Base-by-base conservation (phyloP, 2,888 invertebrate genomes). In the Pyrrhosoma nymphula region DNA sequence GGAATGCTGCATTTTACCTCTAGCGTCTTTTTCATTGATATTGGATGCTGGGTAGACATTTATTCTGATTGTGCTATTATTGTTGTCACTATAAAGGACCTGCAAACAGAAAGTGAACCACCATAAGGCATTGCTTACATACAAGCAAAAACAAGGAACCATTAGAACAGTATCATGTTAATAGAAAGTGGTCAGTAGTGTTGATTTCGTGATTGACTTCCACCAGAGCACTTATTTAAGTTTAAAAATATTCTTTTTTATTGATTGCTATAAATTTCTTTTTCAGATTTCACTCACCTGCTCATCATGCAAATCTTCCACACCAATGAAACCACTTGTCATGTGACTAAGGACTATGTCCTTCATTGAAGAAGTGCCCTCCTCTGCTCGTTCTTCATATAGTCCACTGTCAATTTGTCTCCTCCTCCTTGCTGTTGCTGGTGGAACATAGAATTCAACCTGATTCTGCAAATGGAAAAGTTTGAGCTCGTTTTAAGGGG, bases 251-350 rank as follows among this genome's bases (percentile, higher is more conserved):
- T 47, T 47, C 47, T 47, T 47, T 47, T 8, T 4, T 2, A 47
- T 47, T 47, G 47, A 47, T 8, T 4, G 8, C 47, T 47, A 47
- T 4, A 4, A 47, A 47, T 47, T 47, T 4, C 4, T 47, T 47
- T 8, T 47, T 47, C 47, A 47, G 47, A 2, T 4, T 47, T 47
- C 47, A 95, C 95, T 96, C 96, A 97, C 97, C 97, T 97, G 97
- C 96, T 98, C 97, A 96, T 98, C 98, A 30, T 97, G 96, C 55
- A 98, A 96, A 96, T 98, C 97, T 95, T 97, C 97, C 95, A 98
- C 97, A 96, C 97, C 97, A 35, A 97, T 96, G 96, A 97, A 97
- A 10, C 98, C 98, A 88, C 97, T 96, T 1, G 97, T 97, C 95
- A 98, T 97, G 96, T 98, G 98, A 96, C 97, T 97, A 88, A 97